Conservation (phyloP, 2,797 vertebrate species). For the Pantherophis vulpinus region DNA sequence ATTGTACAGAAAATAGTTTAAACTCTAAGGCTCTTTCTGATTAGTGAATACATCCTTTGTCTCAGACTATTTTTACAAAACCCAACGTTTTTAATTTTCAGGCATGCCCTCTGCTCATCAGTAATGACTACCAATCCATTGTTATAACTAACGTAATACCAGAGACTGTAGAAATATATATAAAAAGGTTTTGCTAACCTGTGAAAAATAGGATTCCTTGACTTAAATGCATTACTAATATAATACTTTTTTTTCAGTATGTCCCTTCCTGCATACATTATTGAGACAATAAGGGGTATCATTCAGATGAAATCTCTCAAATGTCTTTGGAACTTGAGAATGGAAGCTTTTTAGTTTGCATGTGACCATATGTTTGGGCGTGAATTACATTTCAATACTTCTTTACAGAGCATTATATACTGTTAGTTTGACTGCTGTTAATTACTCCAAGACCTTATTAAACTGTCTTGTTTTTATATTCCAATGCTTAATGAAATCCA, state of each 20-base stretch:
- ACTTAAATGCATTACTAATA: not conserved
- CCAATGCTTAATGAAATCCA: not conserved
- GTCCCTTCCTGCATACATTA: not conserved
- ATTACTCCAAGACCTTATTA: not conserved
- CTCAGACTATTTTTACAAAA: slow-evolving; percentile 47
- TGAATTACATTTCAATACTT: not conserved
- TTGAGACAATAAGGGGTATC: not conserved
- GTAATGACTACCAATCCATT: not conserved
- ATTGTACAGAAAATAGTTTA: slow-evolving; percentile 25
- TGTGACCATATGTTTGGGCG: not conserved
- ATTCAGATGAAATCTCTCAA: not conserved
- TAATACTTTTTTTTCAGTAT: not conserved
- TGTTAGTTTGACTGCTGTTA: not conserved
- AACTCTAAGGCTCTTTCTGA: slow-evolving; percentile 9
- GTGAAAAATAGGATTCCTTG: not conserved
- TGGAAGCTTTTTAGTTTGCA: not conserved
- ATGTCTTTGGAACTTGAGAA: not conserved
- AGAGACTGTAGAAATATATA: not conserved
- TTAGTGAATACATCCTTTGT: slow-evolving; percentile 50
- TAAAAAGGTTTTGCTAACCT: too few species aligned
- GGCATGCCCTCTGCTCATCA: slow-evolving; percentile 11
- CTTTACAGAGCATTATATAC: not conserved
- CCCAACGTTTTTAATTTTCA: slow-evolving; percentile 53
- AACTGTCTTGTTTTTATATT: not conserved
- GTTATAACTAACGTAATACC: not conserved